Percentiles rank a stretch among this genome's conserved stretches.
Evolutionary conservation across 1,140 invertebrate species (phyloP).

Genomic region (Himalopsyche phryganea): DNA sequence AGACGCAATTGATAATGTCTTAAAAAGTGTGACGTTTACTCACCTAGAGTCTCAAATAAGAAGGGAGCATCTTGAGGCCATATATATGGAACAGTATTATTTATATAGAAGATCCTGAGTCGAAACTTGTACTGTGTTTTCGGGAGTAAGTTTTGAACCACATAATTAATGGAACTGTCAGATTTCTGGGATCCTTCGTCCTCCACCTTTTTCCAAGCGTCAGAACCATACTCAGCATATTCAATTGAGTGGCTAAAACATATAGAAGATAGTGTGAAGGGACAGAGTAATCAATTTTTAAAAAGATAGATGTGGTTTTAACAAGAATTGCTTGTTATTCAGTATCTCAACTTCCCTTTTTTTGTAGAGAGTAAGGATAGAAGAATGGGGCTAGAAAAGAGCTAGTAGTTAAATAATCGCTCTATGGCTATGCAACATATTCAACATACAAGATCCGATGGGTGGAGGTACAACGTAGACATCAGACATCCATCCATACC

Average conservation of each 20-base stretch:
- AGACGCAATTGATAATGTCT: too few species aligned
- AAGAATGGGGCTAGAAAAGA: too few species aligned
- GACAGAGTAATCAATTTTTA: background rate
- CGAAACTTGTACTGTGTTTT: constrained; percentile 57
- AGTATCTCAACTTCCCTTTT: too few species aligned
- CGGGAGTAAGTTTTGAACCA: constrained; percentile 24
- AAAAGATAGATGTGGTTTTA: too few species aligned
- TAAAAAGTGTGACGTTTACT: too few species aligned
- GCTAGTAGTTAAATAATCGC: too few species aligned
- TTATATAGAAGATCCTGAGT: constrained; percentile 63
- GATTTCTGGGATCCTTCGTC: constrained; percentile 31
- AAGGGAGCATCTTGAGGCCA: constrained; percentile 69
- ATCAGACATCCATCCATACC: too few species aligned
- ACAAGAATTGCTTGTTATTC: too few species aligned
- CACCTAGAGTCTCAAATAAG: constrained; percentile 72
- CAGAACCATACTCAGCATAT: constrained; percentile 39
- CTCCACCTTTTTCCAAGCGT: constrained; percentile 43
- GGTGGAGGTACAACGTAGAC: too few species aligned
- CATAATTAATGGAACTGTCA: constrained; percentile 26
- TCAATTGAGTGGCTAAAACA: constrained; percentile 38
- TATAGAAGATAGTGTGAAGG: background rate
- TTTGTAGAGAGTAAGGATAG: too few species aligned
- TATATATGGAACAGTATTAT: constrained; percentile 55
- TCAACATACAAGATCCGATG: too few species aligned
- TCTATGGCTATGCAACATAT: background rate